Conservation (phyloP, 2,797 vertebrate species). For the Siniperca undulata region DNA sequence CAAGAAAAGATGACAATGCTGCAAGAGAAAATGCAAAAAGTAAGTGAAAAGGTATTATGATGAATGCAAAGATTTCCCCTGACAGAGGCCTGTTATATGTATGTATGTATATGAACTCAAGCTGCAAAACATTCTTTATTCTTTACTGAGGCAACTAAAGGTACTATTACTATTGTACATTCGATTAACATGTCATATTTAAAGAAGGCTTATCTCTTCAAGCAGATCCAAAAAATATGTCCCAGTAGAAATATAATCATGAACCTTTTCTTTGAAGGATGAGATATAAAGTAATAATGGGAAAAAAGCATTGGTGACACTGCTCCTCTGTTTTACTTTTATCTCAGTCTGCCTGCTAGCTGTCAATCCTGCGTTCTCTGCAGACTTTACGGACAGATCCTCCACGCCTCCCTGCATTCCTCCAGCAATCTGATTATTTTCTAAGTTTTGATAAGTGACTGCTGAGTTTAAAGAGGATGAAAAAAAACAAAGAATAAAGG, state of each 20-base stretch:
- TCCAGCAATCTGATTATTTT: constrained; percentile 72
- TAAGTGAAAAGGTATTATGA: constrained; percentile 16
- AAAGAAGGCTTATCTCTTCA: constrained; percentile 55
- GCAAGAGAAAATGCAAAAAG: constrained; percentile 11
- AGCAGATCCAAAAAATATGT: constrained; percentile 48
- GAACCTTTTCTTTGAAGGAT: constrained; percentile 63
- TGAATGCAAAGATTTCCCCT: neutral
- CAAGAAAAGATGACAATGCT: neutral
- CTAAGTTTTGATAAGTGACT: constrained; percentile 78
- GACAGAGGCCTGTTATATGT: neutral
- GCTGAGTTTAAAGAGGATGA: constrained; percentile 55
- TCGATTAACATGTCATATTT: constrained; percentile 56
- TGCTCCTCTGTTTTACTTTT: constrained; percentile 74
- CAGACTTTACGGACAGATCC: constrained; percentile 55
- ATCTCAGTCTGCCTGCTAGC: constrained; percentile 55
- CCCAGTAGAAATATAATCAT: constrained; percentile 52
- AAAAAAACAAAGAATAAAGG: constrained; percentile 43
- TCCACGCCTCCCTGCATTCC: constrained; percentile 62
- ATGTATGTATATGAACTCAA: neutral
- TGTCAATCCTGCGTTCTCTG: constrained; percentile 46
- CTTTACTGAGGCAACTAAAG: constrained; percentile 8
- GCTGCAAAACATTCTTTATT: constrained; percentile 23
- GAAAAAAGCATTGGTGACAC: constrained; percentile 53
- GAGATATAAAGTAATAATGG: constrained; percentile 58
- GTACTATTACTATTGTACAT: constrained; percentile 29